Conservation (phyloP, 2,797 vertebrate species). For the Paguma larvata region DNA sequence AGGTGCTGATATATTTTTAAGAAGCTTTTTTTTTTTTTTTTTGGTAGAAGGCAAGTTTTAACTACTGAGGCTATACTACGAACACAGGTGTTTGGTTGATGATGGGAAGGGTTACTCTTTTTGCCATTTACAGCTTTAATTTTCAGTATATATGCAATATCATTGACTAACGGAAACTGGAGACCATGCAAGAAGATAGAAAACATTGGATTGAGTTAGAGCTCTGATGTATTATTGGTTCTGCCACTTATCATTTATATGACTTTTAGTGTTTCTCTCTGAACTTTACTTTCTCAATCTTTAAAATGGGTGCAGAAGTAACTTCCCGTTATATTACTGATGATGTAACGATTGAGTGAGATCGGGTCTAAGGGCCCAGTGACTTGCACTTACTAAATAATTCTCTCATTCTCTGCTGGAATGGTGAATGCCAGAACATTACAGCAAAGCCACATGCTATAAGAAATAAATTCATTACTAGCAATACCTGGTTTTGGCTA, state of each 20-base stretch:
- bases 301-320: constrained; percentile 46
- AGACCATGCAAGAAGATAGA: background rate
- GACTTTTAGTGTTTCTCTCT: background rate
- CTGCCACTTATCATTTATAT: background rate
- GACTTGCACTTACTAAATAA: background rate
- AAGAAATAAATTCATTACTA: constrained; percentile 38
- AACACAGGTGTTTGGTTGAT: background rate
- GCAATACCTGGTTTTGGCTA: background rate
- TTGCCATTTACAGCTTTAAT: background rate
- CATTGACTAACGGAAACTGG: background rate
- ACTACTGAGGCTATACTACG: background rate
- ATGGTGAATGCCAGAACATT: background rate
- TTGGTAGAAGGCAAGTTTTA: background rate
- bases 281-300: background rate
- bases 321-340: background rate
- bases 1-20: background rate
- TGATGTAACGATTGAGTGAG: background rate
- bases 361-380: background rate
- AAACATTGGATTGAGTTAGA: background rate
- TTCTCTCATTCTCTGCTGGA: background rate
- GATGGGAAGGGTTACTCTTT: background rate
- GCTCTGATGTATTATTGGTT: background rate
- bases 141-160: background rate
- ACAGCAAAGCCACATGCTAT: background rate
- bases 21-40: background rate